Evolutionary conservation across 2,113 vertebrate genomes (phyloP).

Genomic region (Gnathonemus longibarbis): DNA sequence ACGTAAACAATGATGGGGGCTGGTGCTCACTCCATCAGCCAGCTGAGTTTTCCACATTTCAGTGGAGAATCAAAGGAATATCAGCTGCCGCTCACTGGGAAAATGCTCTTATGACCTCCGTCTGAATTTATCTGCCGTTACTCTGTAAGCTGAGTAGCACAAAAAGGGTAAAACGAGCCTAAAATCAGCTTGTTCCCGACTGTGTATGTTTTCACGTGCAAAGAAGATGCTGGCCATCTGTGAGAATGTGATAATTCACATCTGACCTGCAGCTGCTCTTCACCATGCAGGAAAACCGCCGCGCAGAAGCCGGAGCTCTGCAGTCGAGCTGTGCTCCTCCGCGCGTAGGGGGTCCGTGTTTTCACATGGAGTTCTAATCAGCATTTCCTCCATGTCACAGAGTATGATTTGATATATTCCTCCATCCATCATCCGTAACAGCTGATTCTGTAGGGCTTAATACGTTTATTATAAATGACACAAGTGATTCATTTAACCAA

Average conservation of each 20-base stretch:
- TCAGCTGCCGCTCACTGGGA: background rate
- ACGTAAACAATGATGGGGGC: background rate
- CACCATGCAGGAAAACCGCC: background rate
- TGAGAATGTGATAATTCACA: background rate
- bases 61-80: background rate
- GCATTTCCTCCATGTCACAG: background rate
- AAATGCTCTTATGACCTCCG: background rate
- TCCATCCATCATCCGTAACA: background rate
- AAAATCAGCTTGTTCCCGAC: background rate
- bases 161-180: background rate
- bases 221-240: background rate
- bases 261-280: background rate
- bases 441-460: background rate
- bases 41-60: background rate
- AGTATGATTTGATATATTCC: background rate
- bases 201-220: background rate
- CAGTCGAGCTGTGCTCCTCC: background rate
- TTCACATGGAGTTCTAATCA: background rate
- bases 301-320: background rate
- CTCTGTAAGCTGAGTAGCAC: background rate
- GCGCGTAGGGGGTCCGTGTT: background rate
- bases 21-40: background rate
- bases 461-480: background rate
- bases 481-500: background rate
- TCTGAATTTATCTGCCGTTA: background rate